Evolutionary conservation across 2,888 invertebrate species (phyloP).

Genomic region (Scaptomyza cyrtandrae): DNA sequence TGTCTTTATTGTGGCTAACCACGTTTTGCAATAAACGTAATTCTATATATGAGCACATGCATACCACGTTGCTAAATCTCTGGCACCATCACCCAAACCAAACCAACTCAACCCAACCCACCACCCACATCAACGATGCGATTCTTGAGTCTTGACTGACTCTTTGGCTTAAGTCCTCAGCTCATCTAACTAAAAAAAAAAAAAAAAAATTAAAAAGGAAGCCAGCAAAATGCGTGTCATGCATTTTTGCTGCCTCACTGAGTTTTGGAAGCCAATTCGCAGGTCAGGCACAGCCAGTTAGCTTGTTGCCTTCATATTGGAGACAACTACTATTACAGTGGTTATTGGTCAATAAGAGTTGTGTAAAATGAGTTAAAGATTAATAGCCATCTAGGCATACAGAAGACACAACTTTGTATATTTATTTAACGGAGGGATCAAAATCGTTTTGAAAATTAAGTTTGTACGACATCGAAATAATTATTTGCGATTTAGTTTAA

Average conservation of each 20-base stretch:
- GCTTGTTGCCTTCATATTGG: conserved; percentile 5
- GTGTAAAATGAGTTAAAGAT: not conserved
- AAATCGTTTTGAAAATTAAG: no score
- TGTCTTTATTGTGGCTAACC: conserved; percentile 71
- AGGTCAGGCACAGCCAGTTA: conserved; percentile 25
- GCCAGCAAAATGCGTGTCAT: conserved; percentile 65
- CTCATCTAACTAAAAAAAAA: conserved; percentile 25
- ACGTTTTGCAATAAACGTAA: conserved; percentile 78
- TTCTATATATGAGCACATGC: conserved; percentile 55
- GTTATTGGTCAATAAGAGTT: not conserved
- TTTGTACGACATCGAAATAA: no score
- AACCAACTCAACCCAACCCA: not conserved
- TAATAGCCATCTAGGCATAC: no score
- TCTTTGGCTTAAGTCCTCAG: conserved; percentile 64
- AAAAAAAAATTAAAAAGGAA: conserved; percentile 53
- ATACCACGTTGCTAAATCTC: conserved; percentile 3
- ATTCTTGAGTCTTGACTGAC: conserved; percentile 32
- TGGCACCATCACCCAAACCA: not conserved
- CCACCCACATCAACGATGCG: conserved; percentile 16
- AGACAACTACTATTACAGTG: conserved; percentile 6
- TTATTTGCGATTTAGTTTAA: no score
- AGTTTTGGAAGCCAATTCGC: conserved; percentile 32
- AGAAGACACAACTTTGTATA: no score
- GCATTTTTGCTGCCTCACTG: conserved; percentile 58
- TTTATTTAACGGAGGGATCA: no score